Conservation (phyloP, 2,888 invertebrate species). For the Osmoderma eremita region DNA sequence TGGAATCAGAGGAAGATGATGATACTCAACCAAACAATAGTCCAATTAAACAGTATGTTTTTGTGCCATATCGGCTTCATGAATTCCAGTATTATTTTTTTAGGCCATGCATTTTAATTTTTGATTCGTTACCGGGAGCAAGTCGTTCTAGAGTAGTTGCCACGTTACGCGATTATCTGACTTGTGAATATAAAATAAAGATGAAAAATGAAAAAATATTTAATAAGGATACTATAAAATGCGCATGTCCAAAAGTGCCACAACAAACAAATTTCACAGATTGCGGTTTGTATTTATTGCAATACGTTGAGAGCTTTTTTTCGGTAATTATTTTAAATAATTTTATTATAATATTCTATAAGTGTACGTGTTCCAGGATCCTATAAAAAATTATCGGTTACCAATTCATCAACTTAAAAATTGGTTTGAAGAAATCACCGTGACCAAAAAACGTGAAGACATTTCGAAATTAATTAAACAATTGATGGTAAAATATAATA, state of each 20-base stretch:
- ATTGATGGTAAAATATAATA: conserved; percentile 79
- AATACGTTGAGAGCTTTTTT: conserved; percentile 97
- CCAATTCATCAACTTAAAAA: conserved; percentile 84
- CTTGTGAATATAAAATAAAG: conserved; percentile 85
- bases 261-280: conserved; percentile 97
- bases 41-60: conserved; percentile 74
- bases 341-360: not conserved
- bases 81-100: conserved; percentile 57
- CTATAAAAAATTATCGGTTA: conserved; percentile 81
- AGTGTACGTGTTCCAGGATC: conserved; percentile 68
- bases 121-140: conserved; percentile 90
- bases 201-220: conserved; percentile 72
- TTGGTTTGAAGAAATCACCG: conserved; percentile 89
- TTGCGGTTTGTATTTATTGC: conserved; percentile 94
- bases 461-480: conserved; percentile 81
- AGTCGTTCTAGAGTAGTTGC: conserved; percentile 86
- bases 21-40: conserved; percentile 59
- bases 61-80: not conserved
- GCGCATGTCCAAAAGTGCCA: conserved; percentile 91
- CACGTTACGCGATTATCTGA: conserved; percentile 90
- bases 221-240: conserved; percentile 85
- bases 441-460: conserved; percentile 87
- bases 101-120: conserved; percentile 93
- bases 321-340: conserved; percentile 67
- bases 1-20: conserved; percentile 66